Percentiles rank a stretch among this genome's conserved stretches.
phyloP scores from a whole-genome alignment of 2,888 invertebrate genomes.

The Lordiphosa fenestrarum region DNA sequence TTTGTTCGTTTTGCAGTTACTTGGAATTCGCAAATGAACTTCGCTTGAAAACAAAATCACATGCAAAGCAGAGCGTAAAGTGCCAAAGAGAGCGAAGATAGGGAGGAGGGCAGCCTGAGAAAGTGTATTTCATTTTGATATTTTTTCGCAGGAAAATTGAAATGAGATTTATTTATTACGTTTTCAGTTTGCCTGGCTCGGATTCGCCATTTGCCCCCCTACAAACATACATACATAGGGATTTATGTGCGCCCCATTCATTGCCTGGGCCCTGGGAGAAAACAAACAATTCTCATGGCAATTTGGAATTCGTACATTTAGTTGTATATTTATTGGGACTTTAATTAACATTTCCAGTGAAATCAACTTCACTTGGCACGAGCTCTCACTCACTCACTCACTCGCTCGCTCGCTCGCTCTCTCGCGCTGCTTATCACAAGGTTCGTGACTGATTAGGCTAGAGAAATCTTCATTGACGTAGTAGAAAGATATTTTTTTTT shows the following conservation, averaged over 20 bases:
- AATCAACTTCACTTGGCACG: conserved; percentile 28
- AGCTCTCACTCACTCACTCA: conserved; percentile 5
- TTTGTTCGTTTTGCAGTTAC: conserved; percentile 55
- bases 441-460: conserved; percentile 40
- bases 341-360: conserved; percentile 71
- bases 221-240: too few relatives aligned
- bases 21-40: conserved; percentile 74
- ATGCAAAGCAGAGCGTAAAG: conserved; percentile 65
- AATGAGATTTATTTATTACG: conserved; percentile 75
- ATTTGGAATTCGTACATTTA: conserved; percentile 39
- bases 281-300: conserved; percentile 54
- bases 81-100: conserved; percentile 38
- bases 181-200: conserved; percentile 40
- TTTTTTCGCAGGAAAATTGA: conserved; percentile 71
- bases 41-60: conserved; percentile 75
- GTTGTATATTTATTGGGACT: conserved; percentile 45
- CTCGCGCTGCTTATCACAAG: conserved; percentile 4
- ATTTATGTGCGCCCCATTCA: conserved; percentile 38
- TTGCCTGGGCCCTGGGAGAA: conserved; percentile 47
- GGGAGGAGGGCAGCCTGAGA: conserved; percentile 43
- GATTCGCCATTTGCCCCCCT: conserved; percentile 19
- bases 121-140: conserved; percentile 70
- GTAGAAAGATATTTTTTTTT: conserved; percentile 4
- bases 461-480: conserved; percentile 38
- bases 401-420: conserved; percentile 1